Evolutionary conservation across 1,140 invertebrate species (phyloP).

Genomic region (Drosophila mojavensis): DNA sequence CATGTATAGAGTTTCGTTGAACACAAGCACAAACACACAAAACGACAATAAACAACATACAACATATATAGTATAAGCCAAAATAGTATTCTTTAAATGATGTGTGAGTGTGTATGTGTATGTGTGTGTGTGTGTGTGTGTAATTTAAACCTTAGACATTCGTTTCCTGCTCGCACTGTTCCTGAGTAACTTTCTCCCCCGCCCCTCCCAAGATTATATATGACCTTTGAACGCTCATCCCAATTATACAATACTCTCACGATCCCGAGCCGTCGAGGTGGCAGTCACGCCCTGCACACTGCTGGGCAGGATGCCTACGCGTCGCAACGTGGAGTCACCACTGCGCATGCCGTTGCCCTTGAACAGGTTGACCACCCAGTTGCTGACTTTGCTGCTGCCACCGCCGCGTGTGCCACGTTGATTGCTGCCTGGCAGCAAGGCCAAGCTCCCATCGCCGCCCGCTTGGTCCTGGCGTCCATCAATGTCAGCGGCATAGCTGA

Average conservation of each 20-base stretch:
- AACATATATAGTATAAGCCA: constrained; percentile 68
- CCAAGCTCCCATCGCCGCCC: not conserved
- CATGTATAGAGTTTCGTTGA: constrained; percentile 31
- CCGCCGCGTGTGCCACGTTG: constrained; percentile 28
- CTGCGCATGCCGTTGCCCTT: constrained; percentile 59
- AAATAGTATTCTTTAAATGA: constrained; percentile 35
- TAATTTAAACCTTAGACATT: constrained; percentile 48
- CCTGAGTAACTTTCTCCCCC: constrained; percentile 68
- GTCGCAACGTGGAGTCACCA: constrained; percentile 60
- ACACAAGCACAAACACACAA: constrained; percentile 65
- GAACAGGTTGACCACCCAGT: constrained; percentile 66
- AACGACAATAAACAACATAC: constrained; percentile 67
- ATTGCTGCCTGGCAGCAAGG: not conserved
- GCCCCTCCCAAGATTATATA: not conserved
- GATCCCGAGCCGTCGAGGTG: constrained; percentile 64
- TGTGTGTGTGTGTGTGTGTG: constrained; percentile 18
- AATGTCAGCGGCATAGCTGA: constrained; percentile 77
- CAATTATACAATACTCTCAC: constrained; percentile 83
- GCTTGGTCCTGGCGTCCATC: constrained; percentile 45
- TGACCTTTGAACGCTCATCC: constrained; percentile 17
- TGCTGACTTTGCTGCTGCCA: constrained; percentile 51
- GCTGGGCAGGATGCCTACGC: constrained; percentile 67
- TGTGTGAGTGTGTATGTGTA: constrained; percentile 14
- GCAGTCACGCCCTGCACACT: constrained; percentile 63
- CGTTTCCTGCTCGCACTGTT: constrained; percentile 74